Evolutionary conservation across 2,797 vertebrate genomes (phyloP), one percentile per base, ranked within the genome.

Genomic region (Linurgus olivaceus): DNA sequence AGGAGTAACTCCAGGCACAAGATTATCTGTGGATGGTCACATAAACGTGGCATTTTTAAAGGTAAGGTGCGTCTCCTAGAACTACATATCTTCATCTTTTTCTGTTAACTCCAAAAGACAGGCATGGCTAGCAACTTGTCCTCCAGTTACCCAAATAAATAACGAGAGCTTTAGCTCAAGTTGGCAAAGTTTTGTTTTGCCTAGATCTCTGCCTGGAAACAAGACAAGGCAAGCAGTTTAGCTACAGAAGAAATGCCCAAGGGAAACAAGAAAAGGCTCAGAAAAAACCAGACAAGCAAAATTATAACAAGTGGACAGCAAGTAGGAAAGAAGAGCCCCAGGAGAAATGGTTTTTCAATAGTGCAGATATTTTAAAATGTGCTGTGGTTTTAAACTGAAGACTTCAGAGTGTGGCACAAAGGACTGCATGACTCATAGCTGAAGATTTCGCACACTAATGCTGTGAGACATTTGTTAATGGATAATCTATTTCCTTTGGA

Each of bases 401-500:
- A 73, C 40, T 88, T 83, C 51, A 72, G 55, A 87, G 72, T 17
- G 37, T 55, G 42, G 70, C 86, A 96, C 63, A 86, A 94, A 95
- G 78, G 76, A 67, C 66, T 61, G 61, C 10, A 66, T 95, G 94
- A 96, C 90, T 96, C 94, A 94, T 21, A 81, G 83, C 59, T 63
- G 70, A 93, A 92, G 88, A 95, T 88, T 90, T 78, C 7, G 29
- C 73, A 89, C 68, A 50, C 50, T 78, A 79, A 72, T 45, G 58
- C 83, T 76, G 66, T 19, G 70, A 96, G 88, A 95, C 90, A 68
- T 95, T 93, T 58, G 88, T 95, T 96, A 96, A 96, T 66, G 83
- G 88, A 88, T 70, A 68, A 94, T 93, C 82, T 95, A 81, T 93
- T 95, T 94, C 90, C 86, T 91, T 90, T 73, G 70, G 70, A 93